Evolutionary conservation across 2,888 invertebrate species (phyloP).

Genomic region (Acrocyrtus sp.): DNA sequence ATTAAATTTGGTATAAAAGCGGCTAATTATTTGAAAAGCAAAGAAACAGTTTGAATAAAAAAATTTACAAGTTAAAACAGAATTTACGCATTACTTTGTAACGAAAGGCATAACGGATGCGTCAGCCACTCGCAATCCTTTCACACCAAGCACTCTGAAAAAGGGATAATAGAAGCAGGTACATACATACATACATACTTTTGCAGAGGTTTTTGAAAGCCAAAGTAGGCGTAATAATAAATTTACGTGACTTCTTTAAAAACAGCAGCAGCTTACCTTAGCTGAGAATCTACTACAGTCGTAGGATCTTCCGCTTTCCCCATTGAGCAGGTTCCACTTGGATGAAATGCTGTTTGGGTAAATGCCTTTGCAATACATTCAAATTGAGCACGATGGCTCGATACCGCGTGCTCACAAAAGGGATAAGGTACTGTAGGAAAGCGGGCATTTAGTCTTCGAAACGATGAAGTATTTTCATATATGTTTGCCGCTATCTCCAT

Average conservation of each 20-base stretch:
- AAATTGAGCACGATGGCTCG: conserved; percentile 16
- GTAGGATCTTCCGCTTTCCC: conserved; percentile 20
- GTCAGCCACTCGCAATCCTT: conserved; percentile 29
- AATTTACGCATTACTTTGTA: conserved; percentile 24
- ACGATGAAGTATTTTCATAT: conserved; percentile 26
- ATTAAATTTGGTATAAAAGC: not conserved
- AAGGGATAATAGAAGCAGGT: no score
- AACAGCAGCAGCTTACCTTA: conserved; percentile 22
- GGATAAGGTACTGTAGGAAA: conserved; percentile 12
- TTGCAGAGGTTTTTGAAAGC: no score
- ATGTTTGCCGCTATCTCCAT: conserved; percentile 3
- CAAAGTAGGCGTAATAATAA: no score
- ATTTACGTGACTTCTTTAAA: not conserved
- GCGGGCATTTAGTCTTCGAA: conserved; percentile 12
- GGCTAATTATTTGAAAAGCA: not conserved
- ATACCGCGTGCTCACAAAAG: conserved; percentile 21
- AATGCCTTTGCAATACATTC: conserved; percentile 12
- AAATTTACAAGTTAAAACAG: no score
- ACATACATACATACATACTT: no score
- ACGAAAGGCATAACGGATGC: conserved; percentile 37
- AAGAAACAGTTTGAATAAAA: no score
- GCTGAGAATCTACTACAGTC: conserved; percentile 42
- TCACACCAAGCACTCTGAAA: conserved; percentile 29
- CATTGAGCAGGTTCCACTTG: conserved; percentile 38
- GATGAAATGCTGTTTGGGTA: conserved; percentile 11